A percentile compares a stretch with the other conserved stretches of the same genome.
Evolutionary conservation across 1,140 invertebrate species (phyloP).

Genomic region (Leptinotarsa undecemlineata): DNA sequence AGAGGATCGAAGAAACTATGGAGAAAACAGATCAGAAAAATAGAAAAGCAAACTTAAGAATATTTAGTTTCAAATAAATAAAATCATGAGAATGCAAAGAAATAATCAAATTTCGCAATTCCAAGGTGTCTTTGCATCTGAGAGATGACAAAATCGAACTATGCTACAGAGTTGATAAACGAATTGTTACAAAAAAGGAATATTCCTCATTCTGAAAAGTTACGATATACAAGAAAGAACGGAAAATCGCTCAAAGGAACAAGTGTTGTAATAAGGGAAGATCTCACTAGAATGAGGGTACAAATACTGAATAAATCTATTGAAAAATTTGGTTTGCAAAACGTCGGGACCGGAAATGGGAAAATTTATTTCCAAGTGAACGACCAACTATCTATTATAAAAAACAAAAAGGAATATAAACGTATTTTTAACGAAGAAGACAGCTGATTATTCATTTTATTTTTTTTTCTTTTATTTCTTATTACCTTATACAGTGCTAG

Average conservation of each 20-base stretch:
- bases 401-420: not conserved
- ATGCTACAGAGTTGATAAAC: too few relatives aligned
- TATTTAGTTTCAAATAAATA: too few relatives aligned
- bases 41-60: too few relatives aligned
- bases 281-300: constrained; percentile 12
- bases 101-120: too few relatives aligned
- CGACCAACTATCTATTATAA: not conserved
- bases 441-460: not conserved
- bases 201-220: constrained; percentile 3
- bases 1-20: not conserved
- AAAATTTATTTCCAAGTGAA: constrained; percentile 12
- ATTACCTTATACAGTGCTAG: not conserved
- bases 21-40: too few relatives aligned
- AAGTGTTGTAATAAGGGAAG: not conserved
- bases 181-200: not conserved
- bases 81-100: too few relatives aligned
- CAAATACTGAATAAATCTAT: constrained; percentile 6
- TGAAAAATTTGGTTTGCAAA: not conserved
- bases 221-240: not conserved
- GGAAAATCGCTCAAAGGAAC: not conserved
- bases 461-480: not conserved
- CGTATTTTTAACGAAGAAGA: not conserved
- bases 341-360: not conserved
- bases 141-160: too few relatives aligned
- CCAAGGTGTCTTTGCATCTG: too few relatives aligned